A percentile compares a stretch with the other conserved stretches of the same genome.
Conservation (phyloP, 2,797 vertebrate genomes). For the Pristis pectinata region DNA sequence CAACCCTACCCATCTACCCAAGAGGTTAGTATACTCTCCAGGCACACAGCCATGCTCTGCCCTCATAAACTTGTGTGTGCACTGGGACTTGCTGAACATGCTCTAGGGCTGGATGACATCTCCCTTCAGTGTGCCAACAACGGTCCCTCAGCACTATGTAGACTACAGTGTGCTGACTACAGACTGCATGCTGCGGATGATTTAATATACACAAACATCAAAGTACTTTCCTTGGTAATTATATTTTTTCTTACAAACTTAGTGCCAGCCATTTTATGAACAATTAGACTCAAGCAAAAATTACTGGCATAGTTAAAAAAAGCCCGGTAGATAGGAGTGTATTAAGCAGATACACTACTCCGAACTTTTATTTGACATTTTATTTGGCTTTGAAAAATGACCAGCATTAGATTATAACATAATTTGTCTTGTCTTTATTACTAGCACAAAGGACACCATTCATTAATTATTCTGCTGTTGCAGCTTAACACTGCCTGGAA, state of each 20-base stretch:
- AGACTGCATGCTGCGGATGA: constrained; percentile 7
- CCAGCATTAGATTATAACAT: constrained; percentile 99
- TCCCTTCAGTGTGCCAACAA: constrained; percentile 36
- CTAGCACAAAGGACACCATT: constrained; percentile 99
- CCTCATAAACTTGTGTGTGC: constrained; percentile 26
- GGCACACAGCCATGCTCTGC: constrained; percentile 16
- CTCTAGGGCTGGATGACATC: constrained; percentile 37
- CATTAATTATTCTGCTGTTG: constrained; percentile 99
- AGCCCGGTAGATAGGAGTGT: constrained; percentile 81
- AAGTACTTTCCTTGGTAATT: constrained; percentile 28
- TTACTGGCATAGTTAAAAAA: constrained; percentile 49
- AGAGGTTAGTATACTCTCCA: constrained; percentile 31
- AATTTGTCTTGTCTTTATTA: constrained; percentile 99
- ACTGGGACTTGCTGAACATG: constrained; percentile 36
- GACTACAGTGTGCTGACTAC: constrained; percentile 22
- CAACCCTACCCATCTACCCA: constrained; percentile 31
- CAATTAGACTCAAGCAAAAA: constrained; percentile 18
- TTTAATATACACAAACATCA: constrained; percentile 30
- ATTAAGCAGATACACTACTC: constrained; percentile 94
- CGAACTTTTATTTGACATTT: constrained; percentile 99
- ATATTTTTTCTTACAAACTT: constrained; percentile 4
- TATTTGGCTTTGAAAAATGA: constrained; percentile 99
- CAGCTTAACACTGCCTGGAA: constrained; percentile 99
- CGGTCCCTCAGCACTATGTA: constrained; percentile 24
- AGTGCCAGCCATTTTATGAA: constrained; percentile 24